Evolutionary conservation across 1,140 invertebrate species (phyloP), one percentile per base, ranked within the genome.

Genomic region (Drosophila nigrodunni): DNA sequence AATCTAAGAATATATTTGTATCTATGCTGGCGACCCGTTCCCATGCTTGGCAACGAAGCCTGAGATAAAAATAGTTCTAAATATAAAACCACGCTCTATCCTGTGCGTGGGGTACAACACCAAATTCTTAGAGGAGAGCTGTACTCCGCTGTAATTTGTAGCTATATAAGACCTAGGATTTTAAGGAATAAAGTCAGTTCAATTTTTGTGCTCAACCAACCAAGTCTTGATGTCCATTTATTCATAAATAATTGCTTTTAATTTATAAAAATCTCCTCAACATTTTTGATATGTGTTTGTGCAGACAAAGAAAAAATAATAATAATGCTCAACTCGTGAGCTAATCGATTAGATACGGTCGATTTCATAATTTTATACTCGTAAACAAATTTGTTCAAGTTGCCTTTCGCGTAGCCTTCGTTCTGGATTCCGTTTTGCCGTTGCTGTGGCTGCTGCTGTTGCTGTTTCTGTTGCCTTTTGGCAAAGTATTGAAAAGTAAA

Each of bases 361-460:
- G 82, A 88, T 79, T 88, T 86, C 82, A 86, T 86, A 75, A 86
- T 79, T 86, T 87, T 65, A 76, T 87, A 41, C 15, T 39, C 37
- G 37, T 41, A 86, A 82, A 79, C 79, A 82, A 87, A 86, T 86
- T 87, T 69, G 52, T 87, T 82, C 80, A 50, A 82, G 71, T 65
- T 58, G 70, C 52, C 44, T 25, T 44, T 13, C 60, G 39, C 46
- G 30, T 66, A 66, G 62, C 62, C 71, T 47, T 68, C 64, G 64
- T 41, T 21, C 13, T 46, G 25, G 49, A n/a, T 49, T 60, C 61
- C 11, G 10, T 49, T 39, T 71, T 47, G 10, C 30, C 11, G 18
- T 21, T 65, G 60, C 35, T 34, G 15, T 15, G 15, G 15, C 15
- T 15, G 15, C 15, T 15, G 15, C 15, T 15, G 15, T 71, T 47